Percentiles rank a stretch among this genome's conserved stretches.
Evolutionary conservation across 2,113 vertebrate genomes (phyloP).

Genomic region (Pogona vitticeps): DNA sequence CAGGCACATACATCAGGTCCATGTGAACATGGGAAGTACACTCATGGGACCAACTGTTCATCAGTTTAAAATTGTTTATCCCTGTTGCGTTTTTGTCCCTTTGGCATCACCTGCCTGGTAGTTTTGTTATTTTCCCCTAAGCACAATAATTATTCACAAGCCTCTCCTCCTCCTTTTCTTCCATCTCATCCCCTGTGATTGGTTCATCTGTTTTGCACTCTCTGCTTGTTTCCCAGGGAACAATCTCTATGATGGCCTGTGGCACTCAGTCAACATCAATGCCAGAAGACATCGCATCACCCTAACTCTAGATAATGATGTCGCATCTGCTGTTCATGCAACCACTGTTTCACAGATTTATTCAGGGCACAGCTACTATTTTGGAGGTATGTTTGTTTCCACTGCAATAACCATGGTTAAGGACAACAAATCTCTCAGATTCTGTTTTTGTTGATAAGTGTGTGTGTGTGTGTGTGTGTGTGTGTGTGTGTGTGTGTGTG

Average conservation of each 20-base stretch:
- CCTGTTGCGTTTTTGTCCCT: neutral
- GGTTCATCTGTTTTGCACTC: slow-evolving; percentile 3
- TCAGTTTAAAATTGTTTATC: neutral
- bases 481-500: no score
- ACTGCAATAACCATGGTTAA: neutral
- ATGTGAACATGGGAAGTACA: neutral
- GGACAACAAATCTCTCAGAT: neutral
- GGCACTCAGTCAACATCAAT: slow-evolving; percentile 89
- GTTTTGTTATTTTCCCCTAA: neutral
- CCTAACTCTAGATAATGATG: slow-evolving; percentile 85
- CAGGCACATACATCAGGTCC: neutral
- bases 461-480: no score
- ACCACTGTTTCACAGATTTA: slow-evolving; percentile 78
- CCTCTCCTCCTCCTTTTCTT: neutral
- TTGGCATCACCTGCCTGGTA: neutral
- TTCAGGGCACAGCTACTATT: slow-evolving; percentile 84
- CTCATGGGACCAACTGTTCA: neutral
- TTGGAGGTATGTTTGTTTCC: slow-evolving; percentile 84
- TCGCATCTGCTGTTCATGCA: slow-evolving; percentile 79
- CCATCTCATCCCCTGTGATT: neutral
- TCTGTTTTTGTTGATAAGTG: no score
- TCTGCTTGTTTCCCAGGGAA: slow-evolving; percentile 75
- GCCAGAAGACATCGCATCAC: slow-evolving; percentile 84
- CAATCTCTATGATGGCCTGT: slow-evolving; percentile 88
- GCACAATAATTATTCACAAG: slow-evolving; percentile 15